Evolutionary conservation across 2,888 invertebrate genomes (phyloP).

Genomic region (Phaonia tiefii): DNA sequence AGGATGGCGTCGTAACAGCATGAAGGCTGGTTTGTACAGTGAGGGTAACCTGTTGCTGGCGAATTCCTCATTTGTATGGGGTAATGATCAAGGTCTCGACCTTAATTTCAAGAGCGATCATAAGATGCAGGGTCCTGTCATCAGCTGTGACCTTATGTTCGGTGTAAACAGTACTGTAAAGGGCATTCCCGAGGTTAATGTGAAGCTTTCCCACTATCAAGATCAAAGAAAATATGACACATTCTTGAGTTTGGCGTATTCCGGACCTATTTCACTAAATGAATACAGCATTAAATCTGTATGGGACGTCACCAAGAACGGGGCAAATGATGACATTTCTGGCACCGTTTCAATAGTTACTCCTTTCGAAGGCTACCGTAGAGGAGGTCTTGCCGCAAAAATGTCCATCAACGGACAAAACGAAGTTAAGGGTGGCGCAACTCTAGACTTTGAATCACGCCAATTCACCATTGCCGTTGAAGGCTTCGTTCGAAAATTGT

Average conservation of each 20-base stretch:
- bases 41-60: slow-evolving; percentile 81
- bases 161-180: slow-evolving; percentile 83
- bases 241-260: slow-evolving; percentile 81
- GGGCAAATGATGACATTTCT: slow-evolving; percentile 83
- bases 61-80: slow-evolving; percentile 84
- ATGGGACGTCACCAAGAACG: slow-evolving; percentile 84
- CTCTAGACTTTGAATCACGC: slow-evolving; percentile 86
- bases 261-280: slow-evolving; percentile 79
- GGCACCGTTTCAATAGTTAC: slow-evolving; percentile 84
- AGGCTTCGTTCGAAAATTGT: slow-evolving; percentile 86
- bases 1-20: slow-evolving; percentile 83
- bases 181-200: slow-evolving; percentile 83
- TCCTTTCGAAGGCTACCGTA: slow-evolving; percentile 86
- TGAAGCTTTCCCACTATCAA: slow-evolving; percentile 83
- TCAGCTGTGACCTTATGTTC: slow-evolving; percentile 81
- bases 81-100: slow-evolving; percentile 83
- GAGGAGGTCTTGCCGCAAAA: slow-evolving; percentile 86
- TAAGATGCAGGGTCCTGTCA: slow-evolving; percentile 77
- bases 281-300: slow-evolving; percentile 86
- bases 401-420: slow-evolving; percentile 84
- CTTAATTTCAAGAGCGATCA: slow-evolving; percentile 82
- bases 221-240: slow-evolving; percentile 81
- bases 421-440: slow-evolving; percentile 86
- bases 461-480: slow-evolving; percentile 85
- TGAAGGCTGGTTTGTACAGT: slow-evolving; percentile 81